Evolutionary conservation across 2,113 vertebrate species (phyloP), one percentile per base, ranked within the genome.

Genomic region (Tor tambroides): DNA sequence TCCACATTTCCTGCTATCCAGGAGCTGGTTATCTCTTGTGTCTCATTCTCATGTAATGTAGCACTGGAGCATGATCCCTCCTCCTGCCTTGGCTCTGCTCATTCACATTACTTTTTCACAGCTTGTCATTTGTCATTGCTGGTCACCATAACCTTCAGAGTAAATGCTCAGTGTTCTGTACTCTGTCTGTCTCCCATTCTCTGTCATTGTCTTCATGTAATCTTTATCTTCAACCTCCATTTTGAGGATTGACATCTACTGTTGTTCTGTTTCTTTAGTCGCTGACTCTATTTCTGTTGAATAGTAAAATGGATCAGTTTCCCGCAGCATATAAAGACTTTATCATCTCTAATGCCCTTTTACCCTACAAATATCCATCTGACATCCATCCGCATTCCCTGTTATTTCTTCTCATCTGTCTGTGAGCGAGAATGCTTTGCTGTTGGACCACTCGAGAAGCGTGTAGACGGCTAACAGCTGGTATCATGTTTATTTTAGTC

Each of bases 401-500:
- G 26, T 59, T 28, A 56, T 63, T 49, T 63, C 23, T 71, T 43
- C 79, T 32, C 6, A 35, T 87, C 14, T 41, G 5, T 75, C 54
- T 75, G 21, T 26, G 69, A 83, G 26, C 0, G 41, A 61, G 23
- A 77, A 80, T 11, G 30, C 23, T 76, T 75, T 8, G 30, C 63
- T 69, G 41, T 38, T 15, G 30, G 30, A 41, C 19, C 85, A 86
- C 59, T 51, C 67, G 59, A 76, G 41, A 49, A 77, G 9, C 10
- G 2, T 26, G 23, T 12, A 54, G 71, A 56, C 30, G 21, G 72
- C 46, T 83, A 76, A 78, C 80, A 69, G 59, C 59, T 69, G 56
- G 59, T 83, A 28, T 87, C 41, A 61, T 87, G 74, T 78, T 77
- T 87, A 83, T 87, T 83, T 87, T 78, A 54, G 32, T 78, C 28